These are phyloP conservation scores for Protodeltote pygarga DNA, from an alignment of 2,888 invertebrate species.

Conservation along the genomic window DNA sequence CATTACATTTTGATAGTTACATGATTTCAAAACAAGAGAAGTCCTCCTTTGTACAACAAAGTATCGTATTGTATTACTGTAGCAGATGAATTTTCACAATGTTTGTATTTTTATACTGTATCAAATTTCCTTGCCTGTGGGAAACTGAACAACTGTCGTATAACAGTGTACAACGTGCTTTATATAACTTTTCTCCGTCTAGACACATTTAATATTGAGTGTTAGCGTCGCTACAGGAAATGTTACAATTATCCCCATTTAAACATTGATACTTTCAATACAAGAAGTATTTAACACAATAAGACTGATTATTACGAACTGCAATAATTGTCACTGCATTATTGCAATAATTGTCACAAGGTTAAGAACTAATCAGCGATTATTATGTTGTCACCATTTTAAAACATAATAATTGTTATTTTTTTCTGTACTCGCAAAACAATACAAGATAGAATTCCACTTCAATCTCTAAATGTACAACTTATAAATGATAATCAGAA, in stretches of 20 bases:
- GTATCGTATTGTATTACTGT: too few relatives aligned
- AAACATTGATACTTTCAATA: slow-evolving; percentile 11
- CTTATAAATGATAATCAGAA: slow-evolving; percentile 33
- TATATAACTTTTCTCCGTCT: slow-evolving; percentile 61
- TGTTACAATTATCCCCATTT: slow-evolving; percentile 1
- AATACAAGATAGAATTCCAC: slow-evolving; percentile 22
- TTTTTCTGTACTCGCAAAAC: background rate
- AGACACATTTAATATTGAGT: slow-evolving; percentile 57
- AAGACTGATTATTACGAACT: slow-evolving; percentile 13
- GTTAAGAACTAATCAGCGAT: slow-evolving; percentile 1
- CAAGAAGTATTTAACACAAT: background rate
- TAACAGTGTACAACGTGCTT: slow-evolving; percentile 47
- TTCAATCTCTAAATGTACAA: slow-evolving; percentile 28
- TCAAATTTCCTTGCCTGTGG: slow-evolving; percentile 53
- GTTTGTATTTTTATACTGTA: slow-evolving; percentile 41
- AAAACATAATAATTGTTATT: too few relatives aligned
- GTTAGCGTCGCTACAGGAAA: slow-evolving; percentile 34
- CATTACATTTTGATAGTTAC: background rate
- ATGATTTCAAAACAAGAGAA: slow-evolving; percentile 2
- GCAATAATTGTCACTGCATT: slow-evolving; percentile 10
- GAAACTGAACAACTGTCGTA: slow-evolving; percentile 66
- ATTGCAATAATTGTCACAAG: slow-evolving; percentile 6
- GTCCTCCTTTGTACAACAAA: slow-evolving; percentile 10
- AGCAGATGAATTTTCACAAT: slow-evolving; percentile 38
- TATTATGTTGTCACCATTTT: too few relatives aligned